Percentiles rank a stretch among this genome's conserved stretches.
Conservation (phyloP, 2,888 invertebrate species). For the Dendrolimus houi region DNA sequence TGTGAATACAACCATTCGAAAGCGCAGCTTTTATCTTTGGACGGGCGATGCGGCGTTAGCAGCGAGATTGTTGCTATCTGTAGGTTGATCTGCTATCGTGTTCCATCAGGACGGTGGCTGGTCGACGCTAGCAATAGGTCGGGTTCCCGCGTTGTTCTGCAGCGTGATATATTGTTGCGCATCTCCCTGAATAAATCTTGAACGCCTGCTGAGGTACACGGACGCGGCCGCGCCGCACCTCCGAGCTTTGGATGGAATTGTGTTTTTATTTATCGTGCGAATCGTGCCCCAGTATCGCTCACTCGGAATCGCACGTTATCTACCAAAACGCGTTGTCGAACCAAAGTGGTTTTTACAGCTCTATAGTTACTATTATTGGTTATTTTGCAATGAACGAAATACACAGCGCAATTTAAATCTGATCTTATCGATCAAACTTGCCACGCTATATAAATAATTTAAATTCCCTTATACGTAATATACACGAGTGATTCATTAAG, state of each 20-base stretch:
- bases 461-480: conserved; percentile 3
- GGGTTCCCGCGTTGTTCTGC: conserved; percentile 69
- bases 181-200: conserved; percentile 74
- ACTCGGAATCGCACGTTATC: conserved; percentile 69
- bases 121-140: conserved; percentile 62
- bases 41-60: conserved; percentile 37
- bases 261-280: conserved; percentile 76
- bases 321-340: conserved; percentile 60
- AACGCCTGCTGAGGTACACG: conserved; percentile 76
- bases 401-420: not conserved
- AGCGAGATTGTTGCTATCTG: conserved; percentile 46
- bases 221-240: conserved; percentile 62
- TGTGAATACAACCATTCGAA: conserved; percentile 12
- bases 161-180: conserved; percentile 73
- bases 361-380: conserved; percentile 36
- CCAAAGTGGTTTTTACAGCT: conserved; percentile 39
- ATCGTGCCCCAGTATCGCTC: conserved; percentile 68
- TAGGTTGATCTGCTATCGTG: conserved; percentile 62
- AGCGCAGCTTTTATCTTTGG: conserved; percentile 17
- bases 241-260: conserved; percentile 73
- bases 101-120: conserved; percentile 66
- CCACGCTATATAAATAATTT: not conserved
- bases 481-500: conserved; percentile 6
- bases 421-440: not conserved
- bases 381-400: conserved; percentile 11